Evolutionary conservation across 2,113 vertebrate genomes (phyloP), one percentile per base, ranked within the genome.

Genomic region (Pagrus major): DNA sequence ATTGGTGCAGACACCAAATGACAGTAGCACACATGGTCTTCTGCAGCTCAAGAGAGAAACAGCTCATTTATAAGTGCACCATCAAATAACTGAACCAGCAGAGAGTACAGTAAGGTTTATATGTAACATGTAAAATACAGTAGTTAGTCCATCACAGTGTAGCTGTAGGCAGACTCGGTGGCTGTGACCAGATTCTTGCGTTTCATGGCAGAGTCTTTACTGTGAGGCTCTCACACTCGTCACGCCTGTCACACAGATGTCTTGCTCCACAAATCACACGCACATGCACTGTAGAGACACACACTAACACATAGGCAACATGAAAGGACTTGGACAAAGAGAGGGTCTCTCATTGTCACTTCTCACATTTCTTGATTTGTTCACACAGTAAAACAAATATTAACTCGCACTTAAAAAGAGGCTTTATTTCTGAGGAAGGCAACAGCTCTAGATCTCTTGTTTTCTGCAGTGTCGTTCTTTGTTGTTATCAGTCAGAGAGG

Each of bases 241-340:
- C 86, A 88, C 59, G 87, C 86, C 84, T 93, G 90, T 89, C 90
- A 86, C 80, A 84, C 82, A 85, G 71, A 91, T 88, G 86, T 83
- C 84, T 81, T 80, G 80, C 81, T 89, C 68, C 56, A 42, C 73
- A 74, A 83, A 83, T 84, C 80, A 76, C 77, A 83, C 81, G 84
- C 80, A 61, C 65, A 60, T 31, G 10, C 27, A 18, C 31, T 33
- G 33, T 25, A 73, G 21, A 71, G 61, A 21, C 39, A 29, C 81
- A 74, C 61, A 10, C 59, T 16, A 56, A 71, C 23, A 74, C 71
- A 79, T 1, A 47, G 9, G 41, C 42, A 21, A 44, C 78, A 73
- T 63, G 51, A 81, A 78, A 71, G 51, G 75, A 58, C 6, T 31
- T 5, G 6, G 5, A 76, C 33, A 74, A 78, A 67, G 11, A 74